Evolutionary conservation across 2,113 vertebrate genomes (phyloP).

Genomic region (Martes martes): DNA sequence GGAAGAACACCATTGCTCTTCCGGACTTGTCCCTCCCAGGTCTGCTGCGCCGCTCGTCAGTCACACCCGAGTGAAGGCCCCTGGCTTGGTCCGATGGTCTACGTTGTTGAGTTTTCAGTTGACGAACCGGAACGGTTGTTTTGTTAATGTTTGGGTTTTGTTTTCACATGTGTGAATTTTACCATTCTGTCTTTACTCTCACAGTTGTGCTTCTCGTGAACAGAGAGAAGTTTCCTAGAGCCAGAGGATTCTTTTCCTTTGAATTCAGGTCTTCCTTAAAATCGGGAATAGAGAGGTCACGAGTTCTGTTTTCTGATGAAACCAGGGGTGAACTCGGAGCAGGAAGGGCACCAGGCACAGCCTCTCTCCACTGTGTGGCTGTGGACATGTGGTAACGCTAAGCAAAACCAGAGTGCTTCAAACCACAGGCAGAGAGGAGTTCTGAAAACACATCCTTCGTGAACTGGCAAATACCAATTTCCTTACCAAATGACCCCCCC

Average conservation of each 20-base stretch:
- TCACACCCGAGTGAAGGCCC: background rate
- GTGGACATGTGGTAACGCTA: fast-evolving
- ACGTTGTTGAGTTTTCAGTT: background rate
- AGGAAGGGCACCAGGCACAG: fast-evolving
- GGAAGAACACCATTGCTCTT: background rate
- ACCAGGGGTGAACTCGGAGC: background rate
- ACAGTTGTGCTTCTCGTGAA: background rate
- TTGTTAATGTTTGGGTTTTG: background rate
- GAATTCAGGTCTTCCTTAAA: background rate
- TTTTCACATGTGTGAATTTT: background rate
- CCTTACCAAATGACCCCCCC: background rate
- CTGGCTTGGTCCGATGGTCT: background rate
- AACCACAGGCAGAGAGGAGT: background rate
- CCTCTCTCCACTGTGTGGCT: background rate
- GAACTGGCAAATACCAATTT: background rate
- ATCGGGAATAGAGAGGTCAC: background rate
- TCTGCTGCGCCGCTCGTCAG: background rate
- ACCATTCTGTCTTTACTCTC: background rate
- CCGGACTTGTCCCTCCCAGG: background rate
- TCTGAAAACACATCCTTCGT: background rate
- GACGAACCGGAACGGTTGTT: background rate
- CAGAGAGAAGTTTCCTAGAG: background rate
- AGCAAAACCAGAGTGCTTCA: background rate
- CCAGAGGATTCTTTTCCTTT: background rate
- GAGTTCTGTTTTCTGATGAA: background rate